Evolutionary conservation across 2,888 invertebrate species (phyloP), one percentile per base, ranked within the genome.

Genomic region (Troglohyphantes excavatus): DNA sequence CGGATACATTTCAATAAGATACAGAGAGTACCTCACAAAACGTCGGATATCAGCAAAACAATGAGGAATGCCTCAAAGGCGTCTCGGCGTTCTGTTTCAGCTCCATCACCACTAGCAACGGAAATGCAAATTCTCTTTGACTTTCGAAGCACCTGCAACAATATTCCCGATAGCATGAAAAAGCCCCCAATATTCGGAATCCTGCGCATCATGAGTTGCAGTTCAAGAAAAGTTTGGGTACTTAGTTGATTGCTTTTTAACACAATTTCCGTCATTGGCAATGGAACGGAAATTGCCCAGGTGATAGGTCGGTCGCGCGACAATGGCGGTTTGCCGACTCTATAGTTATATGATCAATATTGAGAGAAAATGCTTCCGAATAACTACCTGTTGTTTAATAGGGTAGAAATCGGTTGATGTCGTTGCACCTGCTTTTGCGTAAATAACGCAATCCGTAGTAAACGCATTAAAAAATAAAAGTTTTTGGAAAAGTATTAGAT

Each of bases 201-300:
- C 21, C n/a, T 46, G 39, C 33, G 63, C 59, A 78, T 63, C n/a
- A 70, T 53, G 53, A 19, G 33, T 70, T 13, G 23, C 13, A 23
- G 26, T 7, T 13, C 19, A 3, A 73, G 65, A 61, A 70, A 46
- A 72, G 63, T 65, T 53, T 61, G 19, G 76, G 65, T 81, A 63
- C 29, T 88, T 43, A 75, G 39, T 43, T 82, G 88, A 89, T 89
- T 89, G 61, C 75, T 82, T 89, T 82, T 89, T 89, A 89, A 83
- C 88, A 76, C 82, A 82, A 82, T 89, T 76, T 89, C 88, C 88
- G 82, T 89, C 82, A 82, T 89, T 68, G 70, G 68, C 75, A 82
- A 53, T 19, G 9, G n/a, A 89, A 63, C 88, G 88, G 88, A 89
- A 89, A 89, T 89, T 89, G 87, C 29, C 81, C 86, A 86, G 87